A percentile compares a stretch with the other conserved stretches of the same genome.
phyloP scores from a whole-genome alignment of 2,797 vertebrate species.

The Sebastiscus albofasciatus region DNA sequence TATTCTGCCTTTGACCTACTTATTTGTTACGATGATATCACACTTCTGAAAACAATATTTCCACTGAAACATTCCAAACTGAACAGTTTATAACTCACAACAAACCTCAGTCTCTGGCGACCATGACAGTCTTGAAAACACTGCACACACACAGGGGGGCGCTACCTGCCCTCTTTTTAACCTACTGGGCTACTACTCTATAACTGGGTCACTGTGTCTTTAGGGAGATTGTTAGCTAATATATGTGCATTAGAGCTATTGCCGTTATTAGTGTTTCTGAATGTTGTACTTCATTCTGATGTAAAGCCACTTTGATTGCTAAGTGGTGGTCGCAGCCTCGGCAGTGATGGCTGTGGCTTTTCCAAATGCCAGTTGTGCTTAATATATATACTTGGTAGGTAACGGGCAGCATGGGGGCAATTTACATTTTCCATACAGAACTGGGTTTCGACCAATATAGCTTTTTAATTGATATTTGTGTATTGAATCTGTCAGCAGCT shows the following conservation, averaged over 20 bases:
- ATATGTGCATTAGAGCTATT: conserved; percentile 53
- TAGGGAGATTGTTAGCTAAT: conserved; percentile 44
- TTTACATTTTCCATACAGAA: conserved; percentile 19
- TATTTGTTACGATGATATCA: conserved; percentile 20
- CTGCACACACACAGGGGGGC: conserved; percentile 29
- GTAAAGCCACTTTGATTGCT: conserved; percentile 49
- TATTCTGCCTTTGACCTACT: conserved; percentile 23
- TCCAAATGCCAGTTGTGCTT: conserved; percentile 51
- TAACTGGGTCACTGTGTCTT: conserved; percentile 43
- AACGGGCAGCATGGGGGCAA: conserved; percentile 1
- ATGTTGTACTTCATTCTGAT: conserved; percentile 56
- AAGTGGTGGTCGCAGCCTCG: conserved; percentile 10
- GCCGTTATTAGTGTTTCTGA: conserved; percentile 62
- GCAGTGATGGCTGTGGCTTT: conserved; percentile 2
- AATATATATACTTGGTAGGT: conserved; percentile 18
- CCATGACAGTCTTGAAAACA: conserved; percentile 24
- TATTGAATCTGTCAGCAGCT: conserved; percentile 25
- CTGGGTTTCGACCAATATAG: conserved; percentile 1
- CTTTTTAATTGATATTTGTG: conserved; percentile 2
- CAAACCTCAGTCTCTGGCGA: conserved; percentile 28
- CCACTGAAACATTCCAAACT: conserved; percentile 62
- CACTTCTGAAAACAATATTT: conserved; percentile 21
- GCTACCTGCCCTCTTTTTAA: conserved; percentile 17
- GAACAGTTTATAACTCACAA: conserved; percentile 14
- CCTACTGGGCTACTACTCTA: conserved; percentile 37